phyloP scores from a whole-genome alignment of 2,797 vertebrate species.

The Fundulus diaphanus region DNA sequence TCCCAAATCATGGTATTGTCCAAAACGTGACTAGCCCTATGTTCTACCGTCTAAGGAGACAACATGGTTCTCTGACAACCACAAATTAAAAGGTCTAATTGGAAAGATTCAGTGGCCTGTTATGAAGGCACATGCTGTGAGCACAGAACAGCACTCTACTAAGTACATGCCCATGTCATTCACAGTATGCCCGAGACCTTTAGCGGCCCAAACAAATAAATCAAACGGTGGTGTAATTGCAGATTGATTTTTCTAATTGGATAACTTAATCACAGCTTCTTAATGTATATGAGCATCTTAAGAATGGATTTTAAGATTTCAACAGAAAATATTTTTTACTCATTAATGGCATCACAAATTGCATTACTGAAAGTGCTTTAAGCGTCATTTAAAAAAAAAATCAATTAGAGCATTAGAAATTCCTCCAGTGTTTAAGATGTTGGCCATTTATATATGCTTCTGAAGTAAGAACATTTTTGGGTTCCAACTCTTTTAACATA shows the following conservation, averaged over 20 bases:
- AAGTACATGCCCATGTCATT: slow-evolving; percentile 66
- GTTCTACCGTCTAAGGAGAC: slow-evolving; percentile 21
- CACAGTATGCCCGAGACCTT: slow-evolving; percentile 32
- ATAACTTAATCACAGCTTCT: background rate
- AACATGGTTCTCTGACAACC: slow-evolving; percentile 50
- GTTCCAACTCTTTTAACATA: background rate
- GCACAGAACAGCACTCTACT: slow-evolving; percentile 46
- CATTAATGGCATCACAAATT: background rate
- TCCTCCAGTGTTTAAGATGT: background rate
- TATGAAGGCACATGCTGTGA: slow-evolving; percentile 58
- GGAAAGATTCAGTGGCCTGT: slow-evolving; percentile 61
- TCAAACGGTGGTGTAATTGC: slow-evolving; percentile 42
- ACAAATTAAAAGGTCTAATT: slow-evolving; percentile 68
- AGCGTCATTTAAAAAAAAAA: background rate
- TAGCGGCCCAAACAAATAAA: slow-evolving; percentile 28
- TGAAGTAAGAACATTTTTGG: background rate
- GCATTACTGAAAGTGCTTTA: background rate
- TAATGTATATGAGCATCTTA: background rate
- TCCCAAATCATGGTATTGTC: background rate
- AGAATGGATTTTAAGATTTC: background rate
- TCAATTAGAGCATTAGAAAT: background rate
- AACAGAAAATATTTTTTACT: background rate
- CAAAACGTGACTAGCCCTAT: background rate
- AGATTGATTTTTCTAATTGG: background rate
- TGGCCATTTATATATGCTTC: background rate